phyloP scores from a whole-genome alignment of 2,797 vertebrate species.

The Galagoides demidoff region DNA sequence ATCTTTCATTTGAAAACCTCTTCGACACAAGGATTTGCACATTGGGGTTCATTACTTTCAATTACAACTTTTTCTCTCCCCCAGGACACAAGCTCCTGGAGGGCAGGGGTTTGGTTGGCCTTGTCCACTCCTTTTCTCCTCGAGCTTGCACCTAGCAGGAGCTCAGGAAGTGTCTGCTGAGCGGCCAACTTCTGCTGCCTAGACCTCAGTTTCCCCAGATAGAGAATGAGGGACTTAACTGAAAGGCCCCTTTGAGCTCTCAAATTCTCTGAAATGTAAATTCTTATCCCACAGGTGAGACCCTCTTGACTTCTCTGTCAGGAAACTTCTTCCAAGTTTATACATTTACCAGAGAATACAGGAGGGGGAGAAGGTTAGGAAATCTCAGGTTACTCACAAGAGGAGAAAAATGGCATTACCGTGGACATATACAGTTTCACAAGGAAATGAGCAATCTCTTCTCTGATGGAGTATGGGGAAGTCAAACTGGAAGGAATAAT shows the following conservation, averaged over 20 bases:
- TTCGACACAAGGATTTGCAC: background rate
- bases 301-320: slow-evolving; percentile 80
- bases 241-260: slow-evolving; percentile 62
- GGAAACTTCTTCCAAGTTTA: slow-evolving; percentile 84
- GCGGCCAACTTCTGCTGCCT: background rate
- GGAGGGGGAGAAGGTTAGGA: slow-evolving; percentile 81
- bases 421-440: slow-evolving; percentile 77
- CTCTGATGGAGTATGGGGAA: slow-evolving; percentile 78
- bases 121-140: background rate
- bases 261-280: slow-evolving; percentile 73
- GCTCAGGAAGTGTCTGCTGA: background rate
- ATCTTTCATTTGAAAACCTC: background rate
- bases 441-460: slow-evolving; percentile 84
- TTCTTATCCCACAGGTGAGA: slow-evolving; percentile 82
- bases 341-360: slow-evolving; percentile 81
- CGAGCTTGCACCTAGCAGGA: background rate
- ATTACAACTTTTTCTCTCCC: background rate
- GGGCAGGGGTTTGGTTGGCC: background rate
- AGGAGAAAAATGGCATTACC: slow-evolving; percentile 72
- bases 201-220: slow-evolving; percentile 58
- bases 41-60: background rate
- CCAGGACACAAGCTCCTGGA: background rate
- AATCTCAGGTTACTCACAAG: slow-evolving; percentile 83
- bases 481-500: slow-evolving; percentile 76
- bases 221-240: slow-evolving; percentile 4